A percentile compares a stretch with the other conserved stretches of the same genome.
Conservation (phyloP, 2,797 vertebrate genomes). For the Triplophysa bombifrons region DNA sequence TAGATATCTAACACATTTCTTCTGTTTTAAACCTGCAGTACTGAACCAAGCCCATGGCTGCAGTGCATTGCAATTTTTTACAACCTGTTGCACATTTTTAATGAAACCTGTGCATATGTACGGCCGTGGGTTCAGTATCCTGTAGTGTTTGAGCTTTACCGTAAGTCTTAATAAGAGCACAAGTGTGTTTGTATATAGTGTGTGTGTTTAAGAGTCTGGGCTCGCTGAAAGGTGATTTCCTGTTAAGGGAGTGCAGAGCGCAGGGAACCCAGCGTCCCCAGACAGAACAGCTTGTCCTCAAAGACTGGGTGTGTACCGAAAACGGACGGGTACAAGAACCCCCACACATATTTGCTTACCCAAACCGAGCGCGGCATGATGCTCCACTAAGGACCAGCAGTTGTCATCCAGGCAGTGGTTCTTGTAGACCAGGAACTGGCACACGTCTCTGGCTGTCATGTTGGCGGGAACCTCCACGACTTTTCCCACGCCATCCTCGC, state of each 20-base stretch:
- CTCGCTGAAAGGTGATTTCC: conserved; percentile 36
- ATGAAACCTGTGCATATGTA: background rate
- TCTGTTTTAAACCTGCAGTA: conserved; percentile 28
- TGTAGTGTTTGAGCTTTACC: background rate
- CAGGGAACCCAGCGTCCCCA: conserved; percentile 32
- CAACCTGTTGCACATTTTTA: background rate
- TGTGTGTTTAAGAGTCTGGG: conserved; percentile 26
- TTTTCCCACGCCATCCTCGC: conserved; percentile 95
- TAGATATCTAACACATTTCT: conserved; percentile 13
- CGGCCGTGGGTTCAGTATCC: background rate
- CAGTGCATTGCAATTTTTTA: background rate
- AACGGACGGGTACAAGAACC: conserved; percentile 28
- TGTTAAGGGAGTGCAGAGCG: conserved; percentile 23
- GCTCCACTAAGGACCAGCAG: conserved; percentile 95
- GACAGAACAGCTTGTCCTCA: conserved; percentile 28
- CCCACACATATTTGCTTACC: conserved; percentile 74
- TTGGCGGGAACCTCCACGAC: conserved; percentile 95
- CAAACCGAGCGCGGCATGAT: conserved; percentile 91
- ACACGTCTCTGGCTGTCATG: conserved; percentile 94
- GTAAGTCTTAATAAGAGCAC: no score
- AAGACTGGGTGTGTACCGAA: conserved; percentile 39
- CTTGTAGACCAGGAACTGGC: conserved; percentile 95
- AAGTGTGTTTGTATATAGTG: background rate
- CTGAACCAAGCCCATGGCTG: background rate
- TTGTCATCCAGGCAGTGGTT: conserved; percentile 97